Evolutionary conservation across 2,888 invertebrate genomes (phyloP), one percentile per base, ranked within the genome.

Genomic region (Gisinianus flammeolus): DNA sequence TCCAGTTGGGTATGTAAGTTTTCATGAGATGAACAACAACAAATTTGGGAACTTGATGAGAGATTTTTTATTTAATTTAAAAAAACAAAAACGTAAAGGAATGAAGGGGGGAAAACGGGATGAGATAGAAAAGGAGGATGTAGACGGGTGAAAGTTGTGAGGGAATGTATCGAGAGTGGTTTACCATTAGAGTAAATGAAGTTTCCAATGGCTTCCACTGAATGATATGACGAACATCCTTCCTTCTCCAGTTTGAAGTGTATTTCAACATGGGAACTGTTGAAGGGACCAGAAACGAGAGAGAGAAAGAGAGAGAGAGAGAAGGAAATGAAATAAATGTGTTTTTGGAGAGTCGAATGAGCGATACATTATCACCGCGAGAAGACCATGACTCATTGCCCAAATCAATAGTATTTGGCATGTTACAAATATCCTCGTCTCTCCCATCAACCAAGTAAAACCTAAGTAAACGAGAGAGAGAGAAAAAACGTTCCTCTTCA

Each of bases 311-410:
- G 64, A 35, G 68, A 33, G 28, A 44, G 64, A 52, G 58, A 69
- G 56, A 35, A 64, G 70, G 72, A 67, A 79, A 72, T 69, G 77
- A 80, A 79, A 66, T 62, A 77, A 80, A 80, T 77, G 78, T 74
- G 76, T 77, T 78, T 78, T 76, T 64, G 16, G 33, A 79, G 79
- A 79, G 78, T 76, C 69, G 79, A 76, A 80, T 80, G 80, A 77
- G 77, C 66, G 74, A 76, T 78, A 77, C 80, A 80, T 80, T 80
- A 80, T 80, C 80, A 78, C 78, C 78, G 62, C 72, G 78, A 78
- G 80, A 80, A 74, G 73, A 74, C 73, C 80, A 79, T 80, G 80
- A 80, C 76, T 80, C 80, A 80, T 80, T 76, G 78, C 73, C 58
- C 64, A 71, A 78, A 80, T 80, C 80, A 80, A 80, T 80, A 80